Percentiles rank a stretch among this genome's conserved stretches.
Evolutionary conservation across 1,140 invertebrate species (phyloP).

Genomic region (Sinella curviseta): DNA sequence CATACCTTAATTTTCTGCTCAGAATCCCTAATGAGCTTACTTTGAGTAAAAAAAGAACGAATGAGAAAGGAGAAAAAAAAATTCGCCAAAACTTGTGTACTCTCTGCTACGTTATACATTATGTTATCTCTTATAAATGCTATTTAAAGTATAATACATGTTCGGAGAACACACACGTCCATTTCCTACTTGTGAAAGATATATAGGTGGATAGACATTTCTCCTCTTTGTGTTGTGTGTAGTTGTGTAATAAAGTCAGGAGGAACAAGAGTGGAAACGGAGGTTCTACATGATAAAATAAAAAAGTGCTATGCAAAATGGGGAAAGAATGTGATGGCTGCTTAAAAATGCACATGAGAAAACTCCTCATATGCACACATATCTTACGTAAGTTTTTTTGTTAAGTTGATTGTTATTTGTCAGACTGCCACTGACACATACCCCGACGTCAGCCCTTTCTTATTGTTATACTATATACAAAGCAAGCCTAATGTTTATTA

Average conservation of each 20-base stretch:
- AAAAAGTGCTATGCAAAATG: background rate
- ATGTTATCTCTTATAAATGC: too few relatives aligned
- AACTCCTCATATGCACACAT: background rate
- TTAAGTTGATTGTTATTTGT: background rate
- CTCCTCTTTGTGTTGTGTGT: too few relatives aligned
- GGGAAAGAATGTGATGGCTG: background rate
- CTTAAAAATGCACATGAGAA: background rate
- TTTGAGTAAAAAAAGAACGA: background rate
- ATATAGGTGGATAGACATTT: too few relatives aligned
- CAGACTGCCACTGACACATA: background rate
- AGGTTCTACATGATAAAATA: too few relatives aligned
- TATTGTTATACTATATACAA: too few relatives aligned
- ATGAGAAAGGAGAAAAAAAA: background rate
- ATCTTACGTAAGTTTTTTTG: background rate
- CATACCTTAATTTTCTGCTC: slow-evolving; percentile 22
- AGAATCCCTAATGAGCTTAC: slow-evolving; percentile 3
- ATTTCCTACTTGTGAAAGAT: too few relatives aligned
- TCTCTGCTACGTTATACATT: too few relatives aligned
- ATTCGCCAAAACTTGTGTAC: background rate
- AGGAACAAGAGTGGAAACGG: too few relatives aligned
- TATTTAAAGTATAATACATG: background rate
- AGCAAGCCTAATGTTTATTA: too few relatives aligned
- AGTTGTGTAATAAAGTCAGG: too few relatives aligned
- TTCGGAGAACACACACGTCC: too few relatives aligned
- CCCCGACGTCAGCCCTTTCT: too few relatives aligned